Percentiles rank a stretch among this genome's conserved stretches.
Conservation (phyloP, 2,797 vertebrate genomes). For the Rhyacichthys aspro region DNA sequence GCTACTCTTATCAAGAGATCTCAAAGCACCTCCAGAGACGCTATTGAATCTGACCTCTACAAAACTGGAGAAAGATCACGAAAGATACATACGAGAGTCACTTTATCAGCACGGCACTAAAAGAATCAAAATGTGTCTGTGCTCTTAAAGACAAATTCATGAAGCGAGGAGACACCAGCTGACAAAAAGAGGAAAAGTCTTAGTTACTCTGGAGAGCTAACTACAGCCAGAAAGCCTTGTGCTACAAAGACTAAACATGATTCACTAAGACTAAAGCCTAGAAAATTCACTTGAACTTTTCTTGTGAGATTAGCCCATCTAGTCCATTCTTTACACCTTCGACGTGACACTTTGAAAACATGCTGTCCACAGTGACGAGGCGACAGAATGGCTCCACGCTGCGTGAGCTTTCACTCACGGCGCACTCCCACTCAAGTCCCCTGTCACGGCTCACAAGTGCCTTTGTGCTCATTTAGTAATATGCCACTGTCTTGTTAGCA, state of each 20-base stretch:
- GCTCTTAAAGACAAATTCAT: no score
- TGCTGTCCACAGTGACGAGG: conserved; percentile 6
- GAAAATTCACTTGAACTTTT: neutral
- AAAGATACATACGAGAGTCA: no score
- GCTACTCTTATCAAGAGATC: conserved; percentile 17
- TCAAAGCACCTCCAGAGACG: neutral
- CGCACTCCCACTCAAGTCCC: conserved; percentile 8
- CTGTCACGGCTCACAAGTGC: conserved; percentile 33
- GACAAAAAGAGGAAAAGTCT: neutral
- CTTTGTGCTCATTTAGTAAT: conserved; percentile 47
- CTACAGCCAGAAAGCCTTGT: neutral
- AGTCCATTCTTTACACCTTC: neutral
- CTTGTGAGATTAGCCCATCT: neutral
- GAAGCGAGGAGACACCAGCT: neutral
- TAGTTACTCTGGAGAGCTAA: no score
- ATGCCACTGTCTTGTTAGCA: conserved; percentile 7
- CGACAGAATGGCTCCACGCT: conserved; percentile 25
- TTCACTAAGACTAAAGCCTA: neutral
- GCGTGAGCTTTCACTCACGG: conserved; percentile 31
- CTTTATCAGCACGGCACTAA: no score
- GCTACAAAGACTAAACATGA: neutral
- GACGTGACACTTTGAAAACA: neutral
- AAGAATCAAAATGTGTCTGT: no score
- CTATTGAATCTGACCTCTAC: neutral
- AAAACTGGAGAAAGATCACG: neutral